Base-by-base conservation (phyloP, 2,797 vertebrate species). In the Mycteria americana region DNA sequence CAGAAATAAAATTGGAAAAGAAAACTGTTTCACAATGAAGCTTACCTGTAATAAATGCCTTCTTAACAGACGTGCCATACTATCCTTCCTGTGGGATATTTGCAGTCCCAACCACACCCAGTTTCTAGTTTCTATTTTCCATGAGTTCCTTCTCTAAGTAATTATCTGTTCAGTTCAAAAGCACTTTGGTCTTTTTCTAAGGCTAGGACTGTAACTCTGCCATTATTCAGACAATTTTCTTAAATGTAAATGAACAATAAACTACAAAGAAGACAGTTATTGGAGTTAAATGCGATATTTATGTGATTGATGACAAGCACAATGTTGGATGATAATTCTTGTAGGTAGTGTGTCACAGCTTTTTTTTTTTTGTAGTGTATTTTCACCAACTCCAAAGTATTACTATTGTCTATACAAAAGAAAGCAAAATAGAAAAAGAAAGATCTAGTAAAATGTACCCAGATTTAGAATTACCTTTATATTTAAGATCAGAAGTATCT, bases 1-100 rank as follows among this genome's bases (percentile, higher is more conserved):
- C 5, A 57, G 4, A n/a, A 77, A 45, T 18, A 31, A 33, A 62
- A 59, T 0, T 31, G 6, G 35, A 68, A 33, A 79, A 64, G 3
- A 51, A 64, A 54, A 54, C 11, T 33, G 10, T 41, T 86, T 41
- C 11, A 37, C 21, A 46, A 21, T 50, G 12, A 68, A 73, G 11
- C 13, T n/a, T 43, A 45, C 9, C 8, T 0, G 0, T 28, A 68
- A n/a, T 18, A 60, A 46, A 53, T 43, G 41, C 9, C 10, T n/a
- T 78, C 14, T 54, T 76, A 68, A 64, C 5, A 56, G 6, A 50
- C 8, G 11, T 67, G 18, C 10, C 6, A 18, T 25, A 41, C 2
- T n/a, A 33, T 41, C 13, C 7, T 51, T 68, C 33, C n/a, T 46
- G 10, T 54, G 30, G 33, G 8, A n/a, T 25, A 68, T 43, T 35